phyloP scores from a whole-genome alignment of 2,888 invertebrate genomes.

The Pasiphila rectangulata region DNA sequence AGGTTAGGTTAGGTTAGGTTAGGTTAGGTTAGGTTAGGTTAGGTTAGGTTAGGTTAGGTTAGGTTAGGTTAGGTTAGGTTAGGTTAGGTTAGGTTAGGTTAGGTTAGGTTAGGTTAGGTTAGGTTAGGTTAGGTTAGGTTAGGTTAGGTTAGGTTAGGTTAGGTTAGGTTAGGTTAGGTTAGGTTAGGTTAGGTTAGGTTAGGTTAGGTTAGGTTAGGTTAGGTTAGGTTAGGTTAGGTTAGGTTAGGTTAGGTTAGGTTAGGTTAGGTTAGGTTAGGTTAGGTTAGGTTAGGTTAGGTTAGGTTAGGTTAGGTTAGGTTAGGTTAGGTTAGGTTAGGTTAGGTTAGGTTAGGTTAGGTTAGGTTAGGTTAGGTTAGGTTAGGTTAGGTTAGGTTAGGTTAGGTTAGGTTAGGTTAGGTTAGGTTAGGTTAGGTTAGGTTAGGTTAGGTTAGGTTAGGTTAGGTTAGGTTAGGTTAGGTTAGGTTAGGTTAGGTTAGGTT shows the following conservation, averaged over 20 bases:
- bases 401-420: conserved; percentile 10
- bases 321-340: conserved; percentile 8
- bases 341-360: conserved; percentile 8
- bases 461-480: conserved; percentile 13
- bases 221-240: conserved; percentile 3
- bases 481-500: conserved; percentile 13
- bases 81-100: conserved; percentile 3
- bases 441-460: conserved; percentile 12
- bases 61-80: no score
- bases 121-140: conserved; percentile 3
- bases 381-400: conserved; percentile 9
- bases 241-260: conserved; percentile 3
- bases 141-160: conserved; percentile 2
- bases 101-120: conserved; percentile 3
- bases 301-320: conserved; percentile 8
- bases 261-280: conserved; percentile 3
- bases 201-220: conserved; percentile 3
- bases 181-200: conserved; percentile 3
- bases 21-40: no score
- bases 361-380: conserved; percentile 8
- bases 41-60: conserved; percentile 3
- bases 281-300: conserved; percentile 7
- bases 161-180: conserved; percentile 3
- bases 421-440: conserved; percentile 10
- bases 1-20: conserved; percentile 3